phyloP scores from a whole-genome alignment of 1,140 invertebrate genomes.

The Scylla paramamosain region DNA sequence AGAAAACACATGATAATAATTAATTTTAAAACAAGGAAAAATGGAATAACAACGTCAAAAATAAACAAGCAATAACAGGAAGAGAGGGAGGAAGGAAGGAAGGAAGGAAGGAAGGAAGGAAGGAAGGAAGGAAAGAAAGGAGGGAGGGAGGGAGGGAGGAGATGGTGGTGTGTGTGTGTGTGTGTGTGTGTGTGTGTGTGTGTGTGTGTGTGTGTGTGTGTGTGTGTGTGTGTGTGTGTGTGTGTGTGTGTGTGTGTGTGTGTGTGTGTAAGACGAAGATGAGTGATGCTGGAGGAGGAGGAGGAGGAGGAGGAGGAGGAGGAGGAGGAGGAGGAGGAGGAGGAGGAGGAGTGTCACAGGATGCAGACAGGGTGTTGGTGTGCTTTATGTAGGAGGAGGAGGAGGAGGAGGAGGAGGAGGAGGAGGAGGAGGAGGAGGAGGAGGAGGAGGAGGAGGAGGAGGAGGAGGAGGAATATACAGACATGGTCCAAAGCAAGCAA shows the following conservation, averaged over 20 bases:
- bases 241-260: too few relatives aligned
- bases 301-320: not conserved
- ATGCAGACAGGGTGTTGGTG: not conserved
- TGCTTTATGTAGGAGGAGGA: not conserved
- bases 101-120: conserved; percentile 10
- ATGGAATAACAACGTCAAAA: not conserved
- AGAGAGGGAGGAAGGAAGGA: not conserved
- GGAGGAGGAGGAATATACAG: not conserved
- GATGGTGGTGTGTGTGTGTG: too few relatives aligned
- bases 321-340: not conserved
- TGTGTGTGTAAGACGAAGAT: not conserved
- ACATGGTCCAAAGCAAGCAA: too few relatives aligned
- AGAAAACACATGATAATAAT: not conserved
- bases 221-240: too few relatives aligned
- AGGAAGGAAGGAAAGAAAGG: not conserved
- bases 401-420: not conserved
- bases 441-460: not conserved
- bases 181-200: too few relatives aligned
- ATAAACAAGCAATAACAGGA: not conserved
- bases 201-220: too few relatives aligned
- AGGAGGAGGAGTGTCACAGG: not conserved
- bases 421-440: not conserved
- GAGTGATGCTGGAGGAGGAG: not conserved
- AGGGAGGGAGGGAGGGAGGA: not conserved
- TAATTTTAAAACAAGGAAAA: not conserved